Evolutionary conservation across 2,113 vertebrate species (phyloP), one percentile per base, ranked within the genome.

Genomic region (Circaetus gallicus): DNA sequence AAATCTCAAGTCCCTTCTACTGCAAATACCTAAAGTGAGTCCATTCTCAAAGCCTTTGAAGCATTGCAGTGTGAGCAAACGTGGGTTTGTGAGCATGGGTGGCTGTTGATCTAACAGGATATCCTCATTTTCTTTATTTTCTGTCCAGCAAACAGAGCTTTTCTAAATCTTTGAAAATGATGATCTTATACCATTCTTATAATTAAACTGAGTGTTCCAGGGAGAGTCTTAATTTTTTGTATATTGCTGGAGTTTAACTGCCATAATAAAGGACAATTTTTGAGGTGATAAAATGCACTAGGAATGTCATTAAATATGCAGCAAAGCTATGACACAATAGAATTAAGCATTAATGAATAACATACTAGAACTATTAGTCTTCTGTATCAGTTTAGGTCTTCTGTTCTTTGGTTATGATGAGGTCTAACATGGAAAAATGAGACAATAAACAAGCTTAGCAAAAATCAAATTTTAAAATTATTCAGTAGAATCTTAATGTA

Each of bases 251-350:
- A 86, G 70, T 93, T 96, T 94, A 96, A 76, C 50, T 95, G 89
- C 78, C 82, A 42, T 94, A 96, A 95, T 96, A 92, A 97, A 97
- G 95, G 92, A 50, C 88, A 95, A 71, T 91, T 90, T 93, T 85
- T 78, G 80, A 80, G 91, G 61, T 96, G 92, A 97, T 97, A 90
- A 97, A 96, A 94, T 53, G 34, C 69, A 45, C 66, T 2, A 42
- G 93, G 85, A 56, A 63, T 77, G 82, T 58, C 85, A 73, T 70
- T 94, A 97, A 97, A 93, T 71, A 58, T 61, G 90, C 85, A 81
- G 63, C 81, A 89, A 73, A 92, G 91, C 58, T 97, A 79, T 32
- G 32, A 36, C 59, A 86, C 52, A 42, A 70, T 90, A 74, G 86
- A 97, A 96, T 66, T 93, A 88, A 72, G 32, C 89, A 74, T 90